Base-by-base conservation (phyloP, 2,797 vertebrate species). In the Peromyscus aztecus region DNA sequence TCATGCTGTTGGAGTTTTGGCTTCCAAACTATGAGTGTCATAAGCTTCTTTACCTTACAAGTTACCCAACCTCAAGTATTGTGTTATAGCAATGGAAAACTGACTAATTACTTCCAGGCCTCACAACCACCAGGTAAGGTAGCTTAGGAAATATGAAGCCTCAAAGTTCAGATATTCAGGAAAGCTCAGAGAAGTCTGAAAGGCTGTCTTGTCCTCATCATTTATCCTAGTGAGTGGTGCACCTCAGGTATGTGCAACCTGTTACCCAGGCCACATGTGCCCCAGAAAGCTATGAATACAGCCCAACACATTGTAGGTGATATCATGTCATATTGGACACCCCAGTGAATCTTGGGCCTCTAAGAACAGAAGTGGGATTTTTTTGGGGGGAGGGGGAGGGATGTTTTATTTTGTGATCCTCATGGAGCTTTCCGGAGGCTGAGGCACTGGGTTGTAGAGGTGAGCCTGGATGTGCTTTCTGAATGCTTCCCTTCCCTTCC, bases 151-250 rank as follows among this genome's bases (percentile, higher is more conserved):
- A 9, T 84, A 52, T 87, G 87, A 78, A 71, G 77, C 86, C 16
- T 12, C 67, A 96, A 40, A 67, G 92, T 95, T 96, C 77, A 86
- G 82, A 76, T 76, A 76, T 31, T 84, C 43, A 27, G 4, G 21
- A 90, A 61, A 46, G 69, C 46, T 73, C 46, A 78, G 37, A 46
- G 49, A 85, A 19, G 65, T 77, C 76, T 84, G 34, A 71, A n/a
- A 95, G 27, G 11, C 43, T 17, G 12, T 96, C 49, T 31, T 7
- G 16, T 40, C 67, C n/a, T 88, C 85, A 31, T 57, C 16, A 59
- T 24, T 91, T 86, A 24, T n/a, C 4, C 37, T 16, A 5, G 10
- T 69, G 52, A 43, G n/a, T 21, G 4, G 40, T 6, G 27, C 85
- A 59, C 63, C n/a, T 57, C 9, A 1, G 24, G 4, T 37, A 16